Evolutionary conservation across 2,113 vertebrate genomes (phyloP).

Genomic region (Petaurus breviceps): DNA sequence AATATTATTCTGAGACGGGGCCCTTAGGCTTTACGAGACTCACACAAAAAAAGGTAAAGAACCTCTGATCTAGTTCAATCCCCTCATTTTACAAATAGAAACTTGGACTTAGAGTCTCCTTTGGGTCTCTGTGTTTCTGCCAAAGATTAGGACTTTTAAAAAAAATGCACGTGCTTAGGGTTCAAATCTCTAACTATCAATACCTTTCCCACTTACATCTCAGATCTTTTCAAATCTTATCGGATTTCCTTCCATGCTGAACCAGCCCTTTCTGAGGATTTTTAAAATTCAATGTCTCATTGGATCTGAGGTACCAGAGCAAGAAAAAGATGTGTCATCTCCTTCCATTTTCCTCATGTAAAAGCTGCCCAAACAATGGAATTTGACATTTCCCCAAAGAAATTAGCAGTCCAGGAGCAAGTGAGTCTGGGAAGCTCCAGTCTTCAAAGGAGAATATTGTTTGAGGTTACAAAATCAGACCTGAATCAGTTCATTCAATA

Average conservation of each 20-base stretch:
- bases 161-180: constrained; percentile 52
- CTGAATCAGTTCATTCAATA: constrained; percentile 25
- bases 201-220: neutral
- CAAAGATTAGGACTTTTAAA: constrained; percentile 42
- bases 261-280: neutral
- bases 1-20: neutral
- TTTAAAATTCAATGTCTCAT: constrained; percentile 17
- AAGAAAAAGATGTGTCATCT: constrained; percentile 15
- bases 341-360: constrained; percentile 23
- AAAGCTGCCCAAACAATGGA: constrained; percentile 15
- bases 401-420: neutral
- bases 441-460: neutral
- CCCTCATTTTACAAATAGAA: neutral
- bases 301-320: neutral
- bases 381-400: neutral
- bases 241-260: constrained; percentile 19
- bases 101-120: neutral
- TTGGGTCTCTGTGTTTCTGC: constrained; percentile 2
- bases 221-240: constrained; percentile 40
- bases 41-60: neutral
- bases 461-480: neutral
- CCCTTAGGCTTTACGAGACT: neutral
- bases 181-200: constrained; percentile 32
- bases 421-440: neutral
- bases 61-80: neutral